A percentile compares a stretch with the other conserved stretches of the same genome.
phyloP scores from a whole-genome alignment of 2,113 vertebrate genomes.

The Corvus hawaiiensis region DNA sequence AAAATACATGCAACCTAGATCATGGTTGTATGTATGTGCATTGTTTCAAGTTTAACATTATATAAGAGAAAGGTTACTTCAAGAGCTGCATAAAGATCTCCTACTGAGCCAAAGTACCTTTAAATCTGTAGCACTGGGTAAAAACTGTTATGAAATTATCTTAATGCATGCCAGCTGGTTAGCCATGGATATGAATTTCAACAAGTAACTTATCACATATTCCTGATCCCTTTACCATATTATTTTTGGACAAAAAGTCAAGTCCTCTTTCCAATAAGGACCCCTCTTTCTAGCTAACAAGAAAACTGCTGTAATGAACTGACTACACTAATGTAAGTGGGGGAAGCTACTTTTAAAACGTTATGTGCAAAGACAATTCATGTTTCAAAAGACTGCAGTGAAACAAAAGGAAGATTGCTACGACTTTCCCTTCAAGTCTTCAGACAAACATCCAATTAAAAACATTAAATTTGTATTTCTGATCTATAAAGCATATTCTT shows the following conservation, averaged over 20 bases:
- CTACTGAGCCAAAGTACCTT: not conserved
- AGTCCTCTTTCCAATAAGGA: not conserved
- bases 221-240: not conserved
- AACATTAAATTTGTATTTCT: not conserved
- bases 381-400: not conserved
- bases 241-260: not conserved
- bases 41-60: not conserved
- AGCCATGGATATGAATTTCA: not conserved
- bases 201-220: not conserved
- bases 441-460: not conserved
- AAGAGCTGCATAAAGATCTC: not conserved
- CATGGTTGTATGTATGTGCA: not conserved
- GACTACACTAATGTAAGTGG: not conserved
- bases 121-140: not conserved
- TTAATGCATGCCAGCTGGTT: not conserved
- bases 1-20: not conserved
- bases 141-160: not conserved
- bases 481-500: not conserved
- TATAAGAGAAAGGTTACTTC: not conserved
- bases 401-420: not conserved
- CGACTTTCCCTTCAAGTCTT: not conserved
- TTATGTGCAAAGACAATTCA: not conserved
- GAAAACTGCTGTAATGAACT: not conserved
- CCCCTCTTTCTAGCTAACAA: not conserved
- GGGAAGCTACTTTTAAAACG: not conserved